Percentiles rank a stretch among this genome's conserved stretches.
Evolutionary conservation across 1,140 invertebrate species (phyloP).

Genomic region (Euwallacea similis): DNA sequence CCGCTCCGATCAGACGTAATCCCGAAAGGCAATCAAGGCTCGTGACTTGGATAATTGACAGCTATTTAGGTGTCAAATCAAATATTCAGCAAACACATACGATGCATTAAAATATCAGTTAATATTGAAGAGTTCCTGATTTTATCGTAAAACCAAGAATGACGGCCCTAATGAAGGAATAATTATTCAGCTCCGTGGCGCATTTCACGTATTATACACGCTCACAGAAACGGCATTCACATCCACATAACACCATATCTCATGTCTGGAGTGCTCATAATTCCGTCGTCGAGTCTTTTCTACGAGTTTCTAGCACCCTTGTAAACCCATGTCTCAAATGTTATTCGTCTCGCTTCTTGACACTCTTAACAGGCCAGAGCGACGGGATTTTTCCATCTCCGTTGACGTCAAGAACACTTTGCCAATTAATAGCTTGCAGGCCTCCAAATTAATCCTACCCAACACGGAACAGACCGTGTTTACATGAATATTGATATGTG

Average conservation of each 20-base stretch:
- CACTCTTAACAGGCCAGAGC: neutral
- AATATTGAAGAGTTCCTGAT: neutral
- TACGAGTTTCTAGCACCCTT: slow-evolving; percentile 14
- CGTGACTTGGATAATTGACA: neutral
- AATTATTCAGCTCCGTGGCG: too few species aligned
- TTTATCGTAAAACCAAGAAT: neutral
- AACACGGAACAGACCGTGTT: slow-evolving; percentile 51
- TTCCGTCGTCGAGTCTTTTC: slow-evolving; percentile 8
- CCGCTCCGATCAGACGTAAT: too few species aligned
- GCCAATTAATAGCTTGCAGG: neutral
- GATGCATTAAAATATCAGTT: slow-evolving; percentile 8
- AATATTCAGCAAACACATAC: slow-evolving; percentile 8
- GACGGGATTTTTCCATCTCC: neutral
- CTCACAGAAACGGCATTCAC: neutral
- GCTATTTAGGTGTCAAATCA: neutral
- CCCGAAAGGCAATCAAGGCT: too few species aligned
- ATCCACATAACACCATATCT: slow-evolving; percentile 10
- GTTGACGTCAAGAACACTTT: neutral
- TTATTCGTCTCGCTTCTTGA: neutral
- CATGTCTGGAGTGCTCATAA: slow-evolving; percentile 17
- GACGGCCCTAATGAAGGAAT: neutral
- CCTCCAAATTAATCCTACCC: slow-evolving; percentile 44
- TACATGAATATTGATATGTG: slow-evolving; percentile 55
- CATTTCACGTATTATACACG: too few species aligned
- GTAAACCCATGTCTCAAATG: neutral